Base-by-base conservation (phyloP, 37 sponge, comb jelly and placozoan species). In the Spongilla lacustris region DNA sequence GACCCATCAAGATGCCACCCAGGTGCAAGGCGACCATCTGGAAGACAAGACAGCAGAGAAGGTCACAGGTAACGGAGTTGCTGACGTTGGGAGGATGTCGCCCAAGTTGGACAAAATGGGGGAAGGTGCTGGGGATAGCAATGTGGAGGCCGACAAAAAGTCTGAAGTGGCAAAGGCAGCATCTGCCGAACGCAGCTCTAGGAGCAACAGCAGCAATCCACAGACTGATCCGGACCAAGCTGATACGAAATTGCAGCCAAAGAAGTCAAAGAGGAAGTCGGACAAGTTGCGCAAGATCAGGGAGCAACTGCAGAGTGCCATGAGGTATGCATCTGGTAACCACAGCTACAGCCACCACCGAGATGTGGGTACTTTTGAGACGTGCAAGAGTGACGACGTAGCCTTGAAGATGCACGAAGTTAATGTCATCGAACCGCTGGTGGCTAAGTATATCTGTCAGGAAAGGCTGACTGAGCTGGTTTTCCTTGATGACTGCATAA, bases 391-490 rank as follows among this genome's bases (percentile, higher is more conserved):
- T 50, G 85, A 90, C 49, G 90, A 89, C 76, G 84, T 87, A 28
- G 95, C 93, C 19, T 90, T 85, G 24, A 84, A 77, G 68, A 92
- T 95, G 93, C 66, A 86, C 24, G 93, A 94, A 48, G 90, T 97
- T 19, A 94, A 92, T 80, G n/a, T 85, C 28, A 87, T 98, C 3
- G 91, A 95, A 35, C 94, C 99, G 17, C 82, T 93, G 58, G 91
- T 98, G 28, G 81, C 76, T 30, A 89, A 93, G 73, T 75, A 83
- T 67, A 79, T 97, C 25, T 84, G 88, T 72, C 77, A 84, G 2
- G 99, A 98, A 58, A 81, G 97, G 82, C 84, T 98, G 23, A 91
- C 97, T 6, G 87, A 77, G 28, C 72, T 98, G 21, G 79, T 77
- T 36, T 97, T 98, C 71, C 81, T 87, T 2, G 84, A 90, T 35